Base-by-base conservation (phyloP, 1,140 invertebrate species). In the Melitaea cinxia region DNA sequence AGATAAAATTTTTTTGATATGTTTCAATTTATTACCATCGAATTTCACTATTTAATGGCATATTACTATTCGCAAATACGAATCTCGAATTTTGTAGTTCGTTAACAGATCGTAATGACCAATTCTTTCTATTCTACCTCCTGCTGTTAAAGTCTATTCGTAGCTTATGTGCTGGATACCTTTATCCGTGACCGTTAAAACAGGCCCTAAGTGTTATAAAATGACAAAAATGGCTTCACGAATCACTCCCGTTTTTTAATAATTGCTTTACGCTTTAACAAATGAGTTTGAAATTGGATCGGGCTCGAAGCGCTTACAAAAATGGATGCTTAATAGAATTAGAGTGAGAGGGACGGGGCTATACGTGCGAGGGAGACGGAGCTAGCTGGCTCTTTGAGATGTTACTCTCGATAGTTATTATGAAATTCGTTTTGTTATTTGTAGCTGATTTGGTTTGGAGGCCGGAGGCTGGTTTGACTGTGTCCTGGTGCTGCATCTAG, bases 251-350 rank as follows among this genome's bases (percentile, higher is more conserved):
- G 88, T 90, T 90, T 89, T 90, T 89, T 89, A 88, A 90, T 90
- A 90, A 90, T 90, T 90, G 88, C 83, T 89, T 90, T 90, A 90
- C 82, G 78, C 79, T 81, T 75, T 90, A 89, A 90, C 88, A 90
- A 90, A 90, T 90, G 86, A 90, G 79, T 90, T 84, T 84, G 83
- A 85, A 88, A 90, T 90, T 90, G 88, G 78, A 90, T 90, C 84
- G 76, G 86, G 88, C 85, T 86, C 80, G 65, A 64, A 80, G 85
- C 88, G 85, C 83, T 85, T 79, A 86, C 88, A 90, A 88, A 90
- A 90, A 90, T 90, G 88, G 88, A 86, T 82, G 88, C 83, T 81
- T 90, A 90, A 90, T 88, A 68, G 65, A 56, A 85, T 90, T 78
- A 90, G 83, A 70, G 84, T 6, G 80, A 88, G 56, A 21, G 73